A percentile compares a stretch with the other conserved stretches of the same genome.
Evolutionary conservation across 1,140 invertebrate genomes (phyloP).

Genomic region (Aricia agestis): DNA sequence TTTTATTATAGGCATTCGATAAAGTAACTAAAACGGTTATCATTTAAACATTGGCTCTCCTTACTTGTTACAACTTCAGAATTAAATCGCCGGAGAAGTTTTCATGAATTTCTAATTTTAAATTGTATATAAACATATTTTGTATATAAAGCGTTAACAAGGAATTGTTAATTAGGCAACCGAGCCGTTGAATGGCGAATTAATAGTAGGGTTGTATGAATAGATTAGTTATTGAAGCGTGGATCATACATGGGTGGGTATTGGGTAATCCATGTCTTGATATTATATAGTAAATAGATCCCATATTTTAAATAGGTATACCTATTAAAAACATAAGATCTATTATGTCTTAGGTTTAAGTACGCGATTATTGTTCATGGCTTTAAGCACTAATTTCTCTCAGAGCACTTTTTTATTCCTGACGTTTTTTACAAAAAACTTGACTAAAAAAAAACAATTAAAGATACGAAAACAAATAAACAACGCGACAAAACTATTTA

Average conservation of each 20-base stretch:
- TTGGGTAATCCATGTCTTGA: background rate
- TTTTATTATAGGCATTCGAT: too few relatives aligned
- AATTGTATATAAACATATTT: background rate
- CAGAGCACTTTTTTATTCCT: too few relatives aligned
- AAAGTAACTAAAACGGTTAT: too few relatives aligned
- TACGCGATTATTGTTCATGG: too few relatives aligned
- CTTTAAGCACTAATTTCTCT: too few relatives aligned
- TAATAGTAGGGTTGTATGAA: slow-evolving; percentile 8
- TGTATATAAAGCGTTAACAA: slow-evolving; percentile 1
- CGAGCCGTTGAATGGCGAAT: slow-evolving; percentile 11
- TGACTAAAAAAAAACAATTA: background rate
- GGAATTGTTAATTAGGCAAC: slow-evolving; percentile 2
- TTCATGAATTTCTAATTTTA: too few relatives aligned
- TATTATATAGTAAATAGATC: background rate
- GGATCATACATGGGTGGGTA: slow-evolving; percentile 2
- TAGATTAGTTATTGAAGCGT: slow-evolving; percentile 10
- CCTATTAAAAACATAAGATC: too few relatives aligned
- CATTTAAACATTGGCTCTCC: too few relatives aligned
- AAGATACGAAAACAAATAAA: background rate
- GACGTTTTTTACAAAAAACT: too few relatives aligned
- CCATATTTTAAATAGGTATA: background rate
- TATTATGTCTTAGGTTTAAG: too few relatives aligned
- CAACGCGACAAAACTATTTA: background rate
- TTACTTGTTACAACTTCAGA: too few relatives aligned
- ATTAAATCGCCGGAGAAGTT: too few relatives aligned